phyloP scores from a whole-genome alignment of 2,113 vertebrate genomes.

The Phaethornis superciliosus region DNA sequence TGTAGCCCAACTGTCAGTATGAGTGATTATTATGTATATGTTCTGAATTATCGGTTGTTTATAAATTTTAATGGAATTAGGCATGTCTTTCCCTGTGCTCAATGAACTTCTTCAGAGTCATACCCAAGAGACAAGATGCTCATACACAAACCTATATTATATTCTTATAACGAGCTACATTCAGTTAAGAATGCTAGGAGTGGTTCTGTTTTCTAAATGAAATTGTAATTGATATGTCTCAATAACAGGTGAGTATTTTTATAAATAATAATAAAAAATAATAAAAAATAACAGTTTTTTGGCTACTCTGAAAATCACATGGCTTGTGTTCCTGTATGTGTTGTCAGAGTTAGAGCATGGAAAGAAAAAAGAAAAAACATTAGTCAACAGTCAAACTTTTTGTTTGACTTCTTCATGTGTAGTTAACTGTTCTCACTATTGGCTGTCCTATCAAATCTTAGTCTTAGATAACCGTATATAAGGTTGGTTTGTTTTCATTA shows the following conservation, averaged over 20 bases:
- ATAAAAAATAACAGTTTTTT: conserved; percentile 29
- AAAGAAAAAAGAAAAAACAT: conserved; percentile 20
- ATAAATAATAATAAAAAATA: too few species aligned
- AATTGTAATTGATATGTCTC: neutral
- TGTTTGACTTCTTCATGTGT: conserved; percentile 34
- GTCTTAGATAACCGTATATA: conserved; percentile 1
- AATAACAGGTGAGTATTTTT: neutral
- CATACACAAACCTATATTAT: neutral
- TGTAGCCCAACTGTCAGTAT: neutral
- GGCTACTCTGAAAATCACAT: neutral
- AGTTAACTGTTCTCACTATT: conserved; percentile 19
- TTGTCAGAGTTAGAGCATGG: neutral
- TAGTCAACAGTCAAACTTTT: conserved; percentile 25
- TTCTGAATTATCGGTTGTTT: neutral
- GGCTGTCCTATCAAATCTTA: conserved; percentile 29
- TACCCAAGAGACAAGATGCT: neutral
- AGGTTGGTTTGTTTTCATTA: conserved; percentile 17
- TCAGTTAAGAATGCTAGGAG: neutral
- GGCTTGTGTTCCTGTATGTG: neutral
- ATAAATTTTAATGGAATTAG: neutral
- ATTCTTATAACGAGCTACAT: neutral
- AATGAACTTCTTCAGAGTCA: neutral
- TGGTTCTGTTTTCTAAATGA: neutral
- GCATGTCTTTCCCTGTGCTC: neutral
- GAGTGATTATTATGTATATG: neutral